These are phyloP conservation scores for Pocillopora verrucosa DNA, from an alignment of 64 coral and sea anemone species.

Conservation along the genomic window DNA sequence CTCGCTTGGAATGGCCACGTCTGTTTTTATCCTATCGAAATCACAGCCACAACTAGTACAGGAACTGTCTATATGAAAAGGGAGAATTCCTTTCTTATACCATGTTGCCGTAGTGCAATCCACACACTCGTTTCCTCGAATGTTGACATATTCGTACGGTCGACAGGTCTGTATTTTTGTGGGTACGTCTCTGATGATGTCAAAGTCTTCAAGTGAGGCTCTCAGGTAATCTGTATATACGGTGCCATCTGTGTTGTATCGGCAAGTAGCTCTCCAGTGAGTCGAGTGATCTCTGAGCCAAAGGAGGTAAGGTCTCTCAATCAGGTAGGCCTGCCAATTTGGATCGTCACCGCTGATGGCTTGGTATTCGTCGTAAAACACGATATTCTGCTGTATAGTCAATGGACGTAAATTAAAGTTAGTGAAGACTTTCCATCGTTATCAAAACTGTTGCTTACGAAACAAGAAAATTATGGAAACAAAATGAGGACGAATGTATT, in stretches of 20 bases:
- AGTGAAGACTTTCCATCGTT: too few relatives aligned
- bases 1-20: background rate
- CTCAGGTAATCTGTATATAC: conserved; percentile 31
- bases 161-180: background rate
- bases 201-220: conserved; percentile 13
- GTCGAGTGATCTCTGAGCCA: background rate
- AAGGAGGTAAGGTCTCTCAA: background rate
- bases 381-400: background rate
- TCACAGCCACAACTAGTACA: background rate
- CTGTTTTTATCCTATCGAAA: background rate
- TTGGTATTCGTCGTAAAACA: background rate
- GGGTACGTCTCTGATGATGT: background rate
- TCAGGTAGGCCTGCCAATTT: conserved; percentile 18
- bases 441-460: too few relatives aligned
- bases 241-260: conserved; percentile 20
- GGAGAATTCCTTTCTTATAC: background rate
- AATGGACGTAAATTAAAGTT: background rate
- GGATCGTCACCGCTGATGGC: background rate
- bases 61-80: background rate
- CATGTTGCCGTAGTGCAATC: background rate
- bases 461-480: too few relatives aligned
- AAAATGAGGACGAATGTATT: too few relatives aligned
- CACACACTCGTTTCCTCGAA: conserved; percentile 24
- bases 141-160: conserved; percentile 40
- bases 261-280: conserved; percentile 46